A percentile compares a stretch with the other conserved stretches of the same genome.
Conservation (phyloP, 2,113 vertebrate genomes). For the Redunca redunca region DNA sequence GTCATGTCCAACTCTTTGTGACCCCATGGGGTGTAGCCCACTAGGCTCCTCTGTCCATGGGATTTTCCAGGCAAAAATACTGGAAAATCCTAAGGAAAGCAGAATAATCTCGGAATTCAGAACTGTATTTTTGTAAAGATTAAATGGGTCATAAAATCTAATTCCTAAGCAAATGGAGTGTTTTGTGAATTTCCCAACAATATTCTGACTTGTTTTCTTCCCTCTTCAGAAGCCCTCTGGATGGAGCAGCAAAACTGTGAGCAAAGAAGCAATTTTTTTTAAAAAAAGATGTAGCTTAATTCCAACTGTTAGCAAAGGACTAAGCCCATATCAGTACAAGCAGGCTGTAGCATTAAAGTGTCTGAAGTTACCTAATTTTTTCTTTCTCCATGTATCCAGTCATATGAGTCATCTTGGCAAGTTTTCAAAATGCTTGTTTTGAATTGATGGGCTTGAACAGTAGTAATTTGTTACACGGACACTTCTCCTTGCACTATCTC, state of each 20-base stretch:
- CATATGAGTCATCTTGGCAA: conserved; percentile 72
- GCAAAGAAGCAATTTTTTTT: background rate
- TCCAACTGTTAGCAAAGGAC: background rate
- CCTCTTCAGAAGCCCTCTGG: background rate
- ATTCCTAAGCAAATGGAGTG: background rate
- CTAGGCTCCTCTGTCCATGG: background rate
- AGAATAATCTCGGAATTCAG: background rate
- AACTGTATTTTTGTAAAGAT: background rate
- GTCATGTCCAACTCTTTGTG: background rate
- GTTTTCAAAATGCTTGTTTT: conserved; percentile 78
- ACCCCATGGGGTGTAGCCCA: background rate
- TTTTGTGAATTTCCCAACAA: background rate
- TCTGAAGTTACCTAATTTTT: background rate
- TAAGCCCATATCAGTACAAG: background rate
- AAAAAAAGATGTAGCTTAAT: background rate
- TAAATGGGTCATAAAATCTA: background rate
- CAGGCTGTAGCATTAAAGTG: background rate
- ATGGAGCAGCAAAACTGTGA: background rate
- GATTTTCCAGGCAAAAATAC: background rate
- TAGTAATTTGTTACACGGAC: conserved; percentile 74
- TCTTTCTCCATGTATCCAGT: conserved; percentile 66
- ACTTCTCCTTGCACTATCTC: conserved; percentile 42
- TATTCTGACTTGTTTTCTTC: background rate
- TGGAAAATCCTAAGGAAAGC: background rate
- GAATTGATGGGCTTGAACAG: conserved; percentile 74